phyloP scores from a whole-genome alignment of 2,888 invertebrate species.

The Pammene aurita region DNA sequence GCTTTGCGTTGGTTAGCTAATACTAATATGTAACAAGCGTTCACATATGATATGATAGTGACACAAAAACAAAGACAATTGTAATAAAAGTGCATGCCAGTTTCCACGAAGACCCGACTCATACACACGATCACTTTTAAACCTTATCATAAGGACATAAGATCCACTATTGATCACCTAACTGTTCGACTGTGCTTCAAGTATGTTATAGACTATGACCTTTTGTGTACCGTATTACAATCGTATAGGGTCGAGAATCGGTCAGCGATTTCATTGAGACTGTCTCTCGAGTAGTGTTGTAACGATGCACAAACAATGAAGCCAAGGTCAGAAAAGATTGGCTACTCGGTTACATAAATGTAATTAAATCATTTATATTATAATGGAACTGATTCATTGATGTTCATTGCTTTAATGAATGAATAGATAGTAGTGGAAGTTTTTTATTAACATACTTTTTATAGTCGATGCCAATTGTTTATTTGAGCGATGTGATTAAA shows the following conservation, averaged over 20 bases:
- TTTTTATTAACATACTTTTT: too few relatives aligned
- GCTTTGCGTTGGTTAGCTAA: background rate
- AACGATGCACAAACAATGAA: slow-evolving; percentile 21
- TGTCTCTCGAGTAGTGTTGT: slow-evolving; percentile 3
- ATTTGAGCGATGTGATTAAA: too few relatives aligned
- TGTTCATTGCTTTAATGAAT: slow-evolving; percentile 3
- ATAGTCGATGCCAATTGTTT: too few relatives aligned
- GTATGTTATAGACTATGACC: background rate
- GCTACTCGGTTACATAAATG: slow-evolving; percentile 14
- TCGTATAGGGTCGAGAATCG: background rate
- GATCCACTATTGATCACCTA: background rate
- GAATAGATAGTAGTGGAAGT: background rate
- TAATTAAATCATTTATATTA: slow-evolving; percentile 6
- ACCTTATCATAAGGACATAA: background rate
- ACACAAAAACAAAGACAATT: slow-evolving; percentile 10
- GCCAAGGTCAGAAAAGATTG: slow-evolving; percentile 16
- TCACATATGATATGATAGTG: background rate
- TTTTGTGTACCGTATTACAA: background rate
- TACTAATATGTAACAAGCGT: background rate
- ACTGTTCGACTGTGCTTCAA: too few relatives aligned
- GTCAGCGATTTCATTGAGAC: background rate
- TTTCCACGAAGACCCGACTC: background rate
- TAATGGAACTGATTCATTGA: slow-evolving; percentile 7
- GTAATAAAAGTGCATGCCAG: slow-evolving; percentile 12
- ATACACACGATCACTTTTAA: background rate